A percentile compares a stretch with the other conserved stretches of the same genome.
Conservation (phyloP, 1,140 invertebrate species). For the Tribolium madens region DNA sequence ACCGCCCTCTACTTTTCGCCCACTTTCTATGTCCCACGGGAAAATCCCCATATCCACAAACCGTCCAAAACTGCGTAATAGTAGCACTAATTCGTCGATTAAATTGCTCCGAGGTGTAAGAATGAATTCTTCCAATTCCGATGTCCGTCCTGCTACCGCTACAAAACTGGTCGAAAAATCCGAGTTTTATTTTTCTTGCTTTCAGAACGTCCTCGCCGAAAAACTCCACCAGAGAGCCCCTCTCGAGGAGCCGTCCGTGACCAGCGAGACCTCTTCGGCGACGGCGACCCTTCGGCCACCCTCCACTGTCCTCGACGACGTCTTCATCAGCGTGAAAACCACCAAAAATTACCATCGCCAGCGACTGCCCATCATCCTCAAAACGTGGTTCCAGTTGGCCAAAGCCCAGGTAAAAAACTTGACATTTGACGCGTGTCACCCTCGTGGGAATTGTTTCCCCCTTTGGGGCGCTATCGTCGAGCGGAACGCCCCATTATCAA, state of each 20-base stretch:
- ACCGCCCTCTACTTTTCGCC: slow-evolving; percentile 8
- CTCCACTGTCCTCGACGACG: slow-evolving; percentile 81
- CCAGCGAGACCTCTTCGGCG: slow-evolving; percentile 66
- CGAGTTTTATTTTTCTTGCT: slow-evolving; percentile 1
- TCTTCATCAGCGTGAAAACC: slow-evolving; percentile 96
- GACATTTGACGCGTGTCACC: slow-evolving; percentile 40
- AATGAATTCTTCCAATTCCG: slow-evolving; percentile 4
- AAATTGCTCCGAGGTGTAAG: slow-evolving; percentile 16
- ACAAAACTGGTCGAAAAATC: slow-evolving; percentile 1
- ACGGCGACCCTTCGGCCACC: slow-evolving; percentile 75
- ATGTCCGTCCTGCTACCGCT: slow-evolving; percentile 20
- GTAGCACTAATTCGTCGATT: slow-evolving; percentile 6
- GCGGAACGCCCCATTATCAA: slow-evolving; percentile 13
- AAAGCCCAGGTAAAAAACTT: slow-evolving; percentile 81
- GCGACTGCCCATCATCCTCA: slow-evolving; percentile 87
- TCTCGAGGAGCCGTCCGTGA: slow-evolving; percentile 51
- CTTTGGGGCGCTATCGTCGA: not conserved
- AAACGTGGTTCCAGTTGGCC: slow-evolving; percentile 93
- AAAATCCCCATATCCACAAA: not conserved
- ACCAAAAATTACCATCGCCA: slow-evolving; percentile 88
- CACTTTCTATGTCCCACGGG: slow-evolving; percentile 11
- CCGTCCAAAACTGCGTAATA: not conserved
- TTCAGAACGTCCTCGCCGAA: slow-evolving; percentile 44
- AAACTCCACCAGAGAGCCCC: slow-evolving; percentile 39
- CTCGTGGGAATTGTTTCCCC: slow-evolving; percentile 42